Conservation (phyloP, 2,888 invertebrate genomes). For the Pharmacophagus antenor region DNA sequence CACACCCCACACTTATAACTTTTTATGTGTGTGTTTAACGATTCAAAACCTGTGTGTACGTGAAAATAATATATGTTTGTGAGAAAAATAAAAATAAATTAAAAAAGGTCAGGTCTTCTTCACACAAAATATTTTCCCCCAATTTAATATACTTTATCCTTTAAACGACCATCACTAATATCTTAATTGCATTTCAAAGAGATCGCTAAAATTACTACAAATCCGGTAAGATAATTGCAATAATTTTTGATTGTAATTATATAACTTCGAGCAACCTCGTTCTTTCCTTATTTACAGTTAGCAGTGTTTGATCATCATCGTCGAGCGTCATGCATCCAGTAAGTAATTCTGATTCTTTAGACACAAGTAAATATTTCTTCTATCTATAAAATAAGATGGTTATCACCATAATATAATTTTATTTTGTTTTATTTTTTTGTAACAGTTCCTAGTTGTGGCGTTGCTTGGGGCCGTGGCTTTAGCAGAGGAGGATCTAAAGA, state of each 20-base stretch:
- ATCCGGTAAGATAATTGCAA: slow-evolving; percentile 24
- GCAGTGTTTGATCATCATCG: slow-evolving; percentile 19
- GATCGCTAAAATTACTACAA: slow-evolving; percentile 10
- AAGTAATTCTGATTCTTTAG: background rate
- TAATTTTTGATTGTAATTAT: slow-evolving; percentile 1
- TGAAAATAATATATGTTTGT: too few species aligned
- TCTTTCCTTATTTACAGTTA: slow-evolving; percentile 6
- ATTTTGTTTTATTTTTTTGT: background rate
- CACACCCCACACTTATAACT: too few species aligned
- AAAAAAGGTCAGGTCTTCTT: too few species aligned
- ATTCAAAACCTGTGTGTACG: too few species aligned
- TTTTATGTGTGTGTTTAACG: too few species aligned
- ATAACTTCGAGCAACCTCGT: background rate
- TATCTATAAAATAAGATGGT: background rate
- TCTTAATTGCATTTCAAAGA: slow-evolving; percentile 1
- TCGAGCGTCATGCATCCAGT: slow-evolving; percentile 25
- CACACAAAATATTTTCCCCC: too few species aligned
- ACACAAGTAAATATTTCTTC: background rate
- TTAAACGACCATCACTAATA: slow-evolving; percentile 4
- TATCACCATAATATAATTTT: background rate
- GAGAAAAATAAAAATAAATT: too few species aligned
- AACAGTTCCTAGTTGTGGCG: slow-evolving; percentile 26
- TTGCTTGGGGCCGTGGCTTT: slow-evolving; percentile 14
- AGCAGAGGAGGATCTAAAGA: slow-evolving; percentile 26
- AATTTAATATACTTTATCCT: background rate